Percentiles rank a stretch among this genome's conserved stretches.
phyloP scores from a whole-genome alignment of 2,888 invertebrate species.

The Trisateles emortualis region DNA sequence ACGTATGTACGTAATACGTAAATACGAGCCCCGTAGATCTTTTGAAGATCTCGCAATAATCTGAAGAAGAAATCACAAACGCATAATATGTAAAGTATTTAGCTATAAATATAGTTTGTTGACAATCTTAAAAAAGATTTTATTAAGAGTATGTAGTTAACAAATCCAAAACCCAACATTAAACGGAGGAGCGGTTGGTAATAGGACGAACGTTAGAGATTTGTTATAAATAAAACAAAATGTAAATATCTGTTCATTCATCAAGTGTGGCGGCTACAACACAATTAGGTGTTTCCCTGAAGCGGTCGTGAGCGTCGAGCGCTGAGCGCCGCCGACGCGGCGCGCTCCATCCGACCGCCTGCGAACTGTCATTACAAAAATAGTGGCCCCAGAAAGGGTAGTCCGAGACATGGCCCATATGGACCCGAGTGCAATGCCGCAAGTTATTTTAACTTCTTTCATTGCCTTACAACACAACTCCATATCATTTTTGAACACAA shows the following conservation, averaged over 20 bases:
- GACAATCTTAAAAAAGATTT: neutral
- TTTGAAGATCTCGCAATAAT: no score
- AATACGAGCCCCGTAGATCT: no score
- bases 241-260: conserved; percentile 61
- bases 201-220: conserved; percentile 13
- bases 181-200: conserved; percentile 7
- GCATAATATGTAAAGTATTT: no score
- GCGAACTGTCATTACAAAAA: conserved; percentile 85
- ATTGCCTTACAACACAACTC: conserved; percentile 50
- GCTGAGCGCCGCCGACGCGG: conserved; percentile 6
- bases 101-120: no score
- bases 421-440: conserved; percentile 62
- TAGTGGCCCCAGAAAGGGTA: conserved; percentile 85
- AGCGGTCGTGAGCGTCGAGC: conserved; percentile 37
- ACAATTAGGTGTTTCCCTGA: conserved; percentile 82
- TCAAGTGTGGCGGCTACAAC: conserved; percentile 59
- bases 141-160: neutral
- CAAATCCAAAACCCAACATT: conserved; percentile 4
- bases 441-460: conserved; percentile 75
- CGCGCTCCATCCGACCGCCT: conserved; percentile 65
- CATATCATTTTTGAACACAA: conserved; percentile 28
- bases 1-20: no score
- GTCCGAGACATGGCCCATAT: conserved; percentile 79
- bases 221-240: conserved; percentile 42
- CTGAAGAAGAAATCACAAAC: no score